Evolutionary conservation across 2,113 vertebrate genomes (phyloP).

Genomic region (Tapirus terrestris): DNA sequence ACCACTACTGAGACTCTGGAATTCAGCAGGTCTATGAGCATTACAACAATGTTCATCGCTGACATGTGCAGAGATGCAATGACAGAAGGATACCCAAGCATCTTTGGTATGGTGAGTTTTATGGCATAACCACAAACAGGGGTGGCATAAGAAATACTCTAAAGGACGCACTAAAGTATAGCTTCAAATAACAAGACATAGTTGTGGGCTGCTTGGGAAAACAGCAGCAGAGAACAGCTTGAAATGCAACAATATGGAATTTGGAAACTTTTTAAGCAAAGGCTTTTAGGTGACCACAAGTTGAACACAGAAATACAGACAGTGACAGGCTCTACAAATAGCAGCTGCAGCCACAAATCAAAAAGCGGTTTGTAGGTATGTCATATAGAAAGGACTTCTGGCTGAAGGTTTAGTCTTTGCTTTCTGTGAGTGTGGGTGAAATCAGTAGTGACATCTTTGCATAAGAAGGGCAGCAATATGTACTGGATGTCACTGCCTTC

Average conservation of each 20-base stretch:
- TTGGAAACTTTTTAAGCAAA: conserved; percentile 61
- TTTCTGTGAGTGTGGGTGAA: neutral
- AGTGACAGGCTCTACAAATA: conserved; percentile 62
- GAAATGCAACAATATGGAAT: conserved; percentile 50
- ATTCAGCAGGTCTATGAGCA: conserved; percentile 43
- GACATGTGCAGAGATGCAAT: conserved; percentile 40
- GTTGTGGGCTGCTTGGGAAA: conserved; percentile 51
- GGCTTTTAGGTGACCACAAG: conserved; percentile 61
- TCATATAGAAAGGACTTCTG: conserved; percentile 32
- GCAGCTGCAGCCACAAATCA: conserved; percentile 52
- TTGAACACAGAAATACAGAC: conserved; percentile 56
- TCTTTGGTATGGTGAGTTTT: conserved; percentile 56
- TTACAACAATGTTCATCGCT: conserved; percentile 55
- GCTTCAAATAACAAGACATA: conserved; percentile 64
- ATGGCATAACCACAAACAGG: conserved; percentile 64
- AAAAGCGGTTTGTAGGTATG: conserved; percentile 44
- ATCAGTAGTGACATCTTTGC: conserved; percentile 58
- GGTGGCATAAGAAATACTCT: conserved; percentile 46
- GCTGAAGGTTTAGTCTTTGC: conserved; percentile 56
- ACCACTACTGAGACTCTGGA: conserved; percentile 39
- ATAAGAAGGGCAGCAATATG: conserved; percentile 37
- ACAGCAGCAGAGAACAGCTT: conserved; percentile 25
- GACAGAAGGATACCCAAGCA: conserved; percentile 26
- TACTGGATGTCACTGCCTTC: neutral
- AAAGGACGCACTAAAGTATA: conserved; percentile 50